These are phyloP conservation scores for silkworm (Bombyx mori) DNA, from an alignment of 1,140 invertebrate genomes.

Conservation along the genomic window DNA sequence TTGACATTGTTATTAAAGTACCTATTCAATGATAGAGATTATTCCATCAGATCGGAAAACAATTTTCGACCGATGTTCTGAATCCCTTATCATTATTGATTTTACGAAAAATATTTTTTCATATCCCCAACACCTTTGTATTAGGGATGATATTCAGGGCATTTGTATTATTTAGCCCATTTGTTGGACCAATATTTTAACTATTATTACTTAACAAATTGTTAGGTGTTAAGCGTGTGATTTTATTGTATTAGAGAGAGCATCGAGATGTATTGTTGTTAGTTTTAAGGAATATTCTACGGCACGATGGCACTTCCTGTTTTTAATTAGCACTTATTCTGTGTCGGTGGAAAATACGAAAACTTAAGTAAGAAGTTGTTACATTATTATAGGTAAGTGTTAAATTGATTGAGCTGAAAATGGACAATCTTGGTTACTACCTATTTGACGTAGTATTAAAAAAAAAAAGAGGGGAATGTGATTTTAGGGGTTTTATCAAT, in stretches of 20 bases:
- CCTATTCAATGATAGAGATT: slow-evolving; percentile 62
- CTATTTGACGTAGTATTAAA: slow-evolving; percentile 57
- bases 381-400: slow-evolving; percentile 71
- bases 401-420: slow-evolving; percentile 68
- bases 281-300: slow-evolving; percentile 67
- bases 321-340: slow-evolving; percentile 71
- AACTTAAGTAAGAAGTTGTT: slow-evolving; percentile 68
- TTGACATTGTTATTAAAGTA: slow-evolving; percentile 69
- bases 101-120: slow-evolving; percentile 71
- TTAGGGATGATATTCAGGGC: slow-evolving; percentile 71
- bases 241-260: slow-evolving; percentile 68
- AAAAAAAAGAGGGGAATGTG: slow-evolving; percentile 62
- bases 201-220: slow-evolving; percentile 71
- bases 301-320: slow-evolving; percentile 70
- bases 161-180: slow-evolving; percentile 72
- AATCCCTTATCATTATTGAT: slow-evolving; percentile 67
- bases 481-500: slow-evolving; percentile 70
- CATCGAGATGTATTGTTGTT: slow-evolving; percentile 69
- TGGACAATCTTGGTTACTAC: slow-evolving; percentile 70
- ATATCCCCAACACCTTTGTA: slow-evolving; percentile 67
- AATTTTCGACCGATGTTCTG: slow-evolving; percentile 59
- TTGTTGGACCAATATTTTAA: slow-evolving; percentile 73
- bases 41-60: slow-evolving; percentile 56
- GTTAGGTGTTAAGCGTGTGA: slow-evolving; percentile 71
- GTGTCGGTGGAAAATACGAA: slow-evolving; percentile 68